A percentile compares a stretch with the other conserved stretches of the same genome.
Evolutionary conservation across 2,888 invertebrate species (phyloP).

Genomic region (Gibbula magus): DNA sequence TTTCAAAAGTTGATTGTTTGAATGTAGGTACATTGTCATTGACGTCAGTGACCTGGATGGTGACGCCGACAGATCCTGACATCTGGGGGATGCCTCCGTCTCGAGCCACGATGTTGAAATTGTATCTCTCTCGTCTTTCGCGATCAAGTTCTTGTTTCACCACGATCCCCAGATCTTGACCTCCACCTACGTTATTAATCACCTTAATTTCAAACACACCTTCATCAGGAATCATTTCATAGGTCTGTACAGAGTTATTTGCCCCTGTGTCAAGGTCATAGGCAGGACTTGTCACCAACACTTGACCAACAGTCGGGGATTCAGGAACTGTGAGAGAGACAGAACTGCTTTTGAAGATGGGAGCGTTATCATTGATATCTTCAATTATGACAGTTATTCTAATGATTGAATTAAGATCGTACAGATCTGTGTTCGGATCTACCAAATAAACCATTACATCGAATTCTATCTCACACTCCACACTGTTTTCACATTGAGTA

Average conservation of each 20-base stretch:
- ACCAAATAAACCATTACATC: slow-evolving; percentile 59
- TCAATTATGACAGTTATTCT: slow-evolving; percentile 49
- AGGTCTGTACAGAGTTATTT: slow-evolving; percentile 54
- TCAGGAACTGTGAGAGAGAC: slow-evolving; percentile 50
- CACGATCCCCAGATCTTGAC: slow-evolving; percentile 56
- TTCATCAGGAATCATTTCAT: slow-evolving; percentile 46
- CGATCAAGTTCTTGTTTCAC: slow-evolving; percentile 58
- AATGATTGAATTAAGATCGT: slow-evolving; percentile 58
- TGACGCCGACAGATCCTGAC: slow-evolving; percentile 58
- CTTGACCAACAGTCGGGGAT: slow-evolving; percentile 42
- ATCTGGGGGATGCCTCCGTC: slow-evolving; percentile 61
- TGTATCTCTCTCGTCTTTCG: slow-evolving; percentile 56
- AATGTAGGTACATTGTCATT: slow-evolving; percentile 66
- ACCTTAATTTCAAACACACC: slow-evolving; percentile 50
- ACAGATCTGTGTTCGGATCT: slow-evolving; percentile 40
- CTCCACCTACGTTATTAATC: slow-evolving; percentile 42
- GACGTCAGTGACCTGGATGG: slow-evolving; percentile 60
- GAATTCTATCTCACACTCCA: slow-evolving; percentile 50
- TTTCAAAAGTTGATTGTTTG: slow-evolving; percentile 49
- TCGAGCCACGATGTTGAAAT: slow-evolving; percentile 55
- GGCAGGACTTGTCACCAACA: slow-evolving; percentile 50
- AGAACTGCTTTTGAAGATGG: slow-evolving; percentile 83
- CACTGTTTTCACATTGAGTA: not conserved
- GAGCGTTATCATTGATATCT: slow-evolving; percentile 97
- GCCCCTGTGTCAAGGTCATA: slow-evolving; percentile 53